Conservation (phyloP, 2,797 vertebrate genomes). For the Sebastes minor region DNA sequence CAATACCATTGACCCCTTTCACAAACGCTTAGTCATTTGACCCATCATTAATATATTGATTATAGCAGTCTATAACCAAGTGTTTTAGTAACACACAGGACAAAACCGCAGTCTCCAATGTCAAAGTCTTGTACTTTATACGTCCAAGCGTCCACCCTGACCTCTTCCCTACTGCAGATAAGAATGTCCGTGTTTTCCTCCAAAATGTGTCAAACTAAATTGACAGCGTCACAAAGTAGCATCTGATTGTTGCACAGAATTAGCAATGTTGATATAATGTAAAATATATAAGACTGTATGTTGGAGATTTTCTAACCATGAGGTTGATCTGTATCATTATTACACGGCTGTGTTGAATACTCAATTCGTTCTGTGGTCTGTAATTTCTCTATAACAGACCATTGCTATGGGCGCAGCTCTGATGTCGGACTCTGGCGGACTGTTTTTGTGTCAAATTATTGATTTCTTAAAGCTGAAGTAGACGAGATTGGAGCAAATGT, state of each 20-base stretch:
- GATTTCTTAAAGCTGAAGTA: no score
- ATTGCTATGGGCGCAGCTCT: no score
- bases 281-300: neutral
- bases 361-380: no score
- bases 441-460: no score
- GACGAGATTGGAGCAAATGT: no score
- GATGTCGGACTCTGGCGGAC: no score
- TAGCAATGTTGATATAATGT: neutral
- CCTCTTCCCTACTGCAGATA: neutral
- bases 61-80: neutral
- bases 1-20: neutral
- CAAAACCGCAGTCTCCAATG: no score
- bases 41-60: neutral
- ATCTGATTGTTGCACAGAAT: neutral
- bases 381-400: no score
- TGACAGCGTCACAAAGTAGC: neutral
- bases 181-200: neutral
- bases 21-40: neutral
- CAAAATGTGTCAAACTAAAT: neutral
- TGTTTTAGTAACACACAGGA: neutral
- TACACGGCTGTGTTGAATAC: no score
- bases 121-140: neutral
- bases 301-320: neutral
- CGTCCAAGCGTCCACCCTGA: neutral
- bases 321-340: neutral